Conservation (phyloP, 2,888 invertebrate species). For the Agrotis clavis region DNA sequence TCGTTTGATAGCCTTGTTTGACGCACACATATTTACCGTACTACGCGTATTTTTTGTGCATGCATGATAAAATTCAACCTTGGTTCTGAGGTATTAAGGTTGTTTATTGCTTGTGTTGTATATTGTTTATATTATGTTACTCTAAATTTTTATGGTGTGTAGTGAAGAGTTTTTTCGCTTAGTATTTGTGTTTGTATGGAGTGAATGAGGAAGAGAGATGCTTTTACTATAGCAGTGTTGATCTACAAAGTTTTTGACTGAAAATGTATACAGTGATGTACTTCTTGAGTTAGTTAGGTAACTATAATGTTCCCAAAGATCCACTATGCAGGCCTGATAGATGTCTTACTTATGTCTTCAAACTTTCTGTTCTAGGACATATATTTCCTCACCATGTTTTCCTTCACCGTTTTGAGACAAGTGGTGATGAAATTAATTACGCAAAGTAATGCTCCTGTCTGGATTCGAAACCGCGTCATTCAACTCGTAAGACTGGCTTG, state of each 20-base stretch:
- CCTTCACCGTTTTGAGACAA: no score
- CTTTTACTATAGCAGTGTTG: constrained; percentile 40
- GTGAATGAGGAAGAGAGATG: constrained; percentile 56
- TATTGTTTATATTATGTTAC: constrained; percentile 43
- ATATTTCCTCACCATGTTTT: no score
- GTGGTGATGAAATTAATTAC: no score
- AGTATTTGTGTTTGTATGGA: background rate
- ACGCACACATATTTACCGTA: constrained; percentile 52
- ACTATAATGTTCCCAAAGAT: background rate
- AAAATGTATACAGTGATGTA: constrained; percentile 29
- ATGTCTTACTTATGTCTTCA: no score
- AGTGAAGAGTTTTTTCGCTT: constrained; percentile 47
- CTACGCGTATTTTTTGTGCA: constrained; percentile 32
- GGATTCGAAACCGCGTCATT: no score
- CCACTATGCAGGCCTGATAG: no score
- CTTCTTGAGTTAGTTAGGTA: background rate
- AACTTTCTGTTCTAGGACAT: no score
- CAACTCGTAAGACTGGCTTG: no score
- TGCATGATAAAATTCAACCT: constrained; percentile 16
- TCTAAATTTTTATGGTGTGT: constrained; percentile 45
- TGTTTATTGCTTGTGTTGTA: constrained; percentile 29
- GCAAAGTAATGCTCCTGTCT: no score
- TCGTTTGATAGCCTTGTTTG: constrained; percentile 52
- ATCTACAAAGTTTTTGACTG: background rate
- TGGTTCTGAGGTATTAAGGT: constrained; percentile 25